phyloP scores from a whole-genome alignment of 2,113 vertebrate species.

The Pandion haliaetus region DNA sequence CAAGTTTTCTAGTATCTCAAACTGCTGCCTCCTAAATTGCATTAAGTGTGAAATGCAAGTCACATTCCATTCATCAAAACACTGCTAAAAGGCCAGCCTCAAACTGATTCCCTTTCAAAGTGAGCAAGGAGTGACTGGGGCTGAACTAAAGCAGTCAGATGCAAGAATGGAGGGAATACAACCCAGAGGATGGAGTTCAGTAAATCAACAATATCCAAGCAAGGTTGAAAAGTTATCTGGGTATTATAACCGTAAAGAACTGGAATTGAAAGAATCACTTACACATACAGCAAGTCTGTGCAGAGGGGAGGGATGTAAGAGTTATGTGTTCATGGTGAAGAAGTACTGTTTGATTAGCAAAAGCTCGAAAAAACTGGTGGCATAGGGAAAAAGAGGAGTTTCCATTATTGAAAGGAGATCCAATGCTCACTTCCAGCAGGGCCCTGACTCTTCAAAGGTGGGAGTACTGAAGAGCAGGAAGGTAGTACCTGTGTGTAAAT shows the following conservation, averaged over 20 bases:
- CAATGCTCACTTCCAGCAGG: not conserved
- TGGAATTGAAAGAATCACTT: not conserved
- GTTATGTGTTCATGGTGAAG: not conserved
- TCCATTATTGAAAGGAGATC: not conserved
- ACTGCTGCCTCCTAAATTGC: not conserved
- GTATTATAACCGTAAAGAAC: not conserved
- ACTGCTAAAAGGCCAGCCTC: not conserved
- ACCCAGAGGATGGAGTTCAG: rapidly evolving
- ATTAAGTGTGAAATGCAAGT: conserved; percentile 6
- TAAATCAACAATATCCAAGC: not conserved
- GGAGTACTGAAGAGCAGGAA: not conserved
- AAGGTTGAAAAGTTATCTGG: not conserved
- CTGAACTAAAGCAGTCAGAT: not conserved
- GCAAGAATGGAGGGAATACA: not conserved
- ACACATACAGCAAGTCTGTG: not conserved
- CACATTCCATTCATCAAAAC: not conserved
- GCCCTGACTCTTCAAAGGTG: not conserved
- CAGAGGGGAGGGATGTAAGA: not conserved
- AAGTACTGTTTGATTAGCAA: not conserved
- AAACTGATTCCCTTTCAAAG: not conserved
- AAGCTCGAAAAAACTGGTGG: not conserved
- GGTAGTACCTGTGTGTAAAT: not conserved
- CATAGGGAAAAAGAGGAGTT: not conserved
- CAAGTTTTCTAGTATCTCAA: not conserved
- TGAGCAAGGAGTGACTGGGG: not conserved